Evolutionary conservation across 64 coral and sea anemone species (phyloP).

Genomic region (Porites lutea): DNA sequence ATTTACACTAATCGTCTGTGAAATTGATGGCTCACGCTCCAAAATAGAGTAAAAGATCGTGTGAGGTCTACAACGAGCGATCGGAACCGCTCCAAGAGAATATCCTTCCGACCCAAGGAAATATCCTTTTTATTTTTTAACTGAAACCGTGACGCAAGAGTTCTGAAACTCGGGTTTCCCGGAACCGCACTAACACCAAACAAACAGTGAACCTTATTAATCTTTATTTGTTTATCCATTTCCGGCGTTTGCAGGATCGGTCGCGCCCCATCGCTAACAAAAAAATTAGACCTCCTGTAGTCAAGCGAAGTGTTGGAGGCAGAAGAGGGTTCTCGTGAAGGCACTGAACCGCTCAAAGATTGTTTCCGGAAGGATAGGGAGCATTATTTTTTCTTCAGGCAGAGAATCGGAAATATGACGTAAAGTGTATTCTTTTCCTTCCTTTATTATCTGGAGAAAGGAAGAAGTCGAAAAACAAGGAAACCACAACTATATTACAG

Average conservation of each 20-base stretch:
- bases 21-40: constrained; percentile 53
- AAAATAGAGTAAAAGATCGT: neutral
- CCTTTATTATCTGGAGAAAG: neutral
- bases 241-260: constrained; percentile 24
- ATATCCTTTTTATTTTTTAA: neutral
- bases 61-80: neutral
- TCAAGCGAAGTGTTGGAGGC: neutral
- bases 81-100: neutral
- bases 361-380: too few species aligned
- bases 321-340: too few species aligned
- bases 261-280: neutral
- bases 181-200: neutral
- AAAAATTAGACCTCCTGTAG: constrained; percentile 7
- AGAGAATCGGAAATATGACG: neutral
- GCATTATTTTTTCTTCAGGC: too few species aligned
- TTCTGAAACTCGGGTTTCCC: neutral
- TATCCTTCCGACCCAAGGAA: neutral
- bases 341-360: too few species aligned
- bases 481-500: neutral
- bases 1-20: constrained; percentile 30
- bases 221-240: constrained; percentile 50
- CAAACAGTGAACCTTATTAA: constrained; percentile 40
- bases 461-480: neutral
- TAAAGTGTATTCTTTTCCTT: neutral
- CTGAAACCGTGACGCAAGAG: neutral